Conservation (phyloP, 2,113 vertebrate genomes). For the Etia nguti region DNA sequence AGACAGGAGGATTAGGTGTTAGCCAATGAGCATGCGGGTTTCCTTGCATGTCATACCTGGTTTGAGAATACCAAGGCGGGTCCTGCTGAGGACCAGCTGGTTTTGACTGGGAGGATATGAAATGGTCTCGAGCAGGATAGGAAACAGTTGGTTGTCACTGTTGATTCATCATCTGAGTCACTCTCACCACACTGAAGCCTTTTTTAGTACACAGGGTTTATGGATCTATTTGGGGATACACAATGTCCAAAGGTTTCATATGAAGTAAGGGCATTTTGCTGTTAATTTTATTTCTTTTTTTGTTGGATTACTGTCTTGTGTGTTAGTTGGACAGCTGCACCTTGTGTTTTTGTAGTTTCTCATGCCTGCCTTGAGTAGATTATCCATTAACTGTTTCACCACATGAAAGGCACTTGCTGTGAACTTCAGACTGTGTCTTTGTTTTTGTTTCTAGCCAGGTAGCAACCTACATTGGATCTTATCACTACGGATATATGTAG, state of each 20-base stretch:
- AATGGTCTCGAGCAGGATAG: not conserved
- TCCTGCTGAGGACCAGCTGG: not conserved
- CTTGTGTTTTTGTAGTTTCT: not conserved
- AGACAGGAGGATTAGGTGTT: not conserved
- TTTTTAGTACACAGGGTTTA: not conserved
- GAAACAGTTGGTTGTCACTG: not conserved
- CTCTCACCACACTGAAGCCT: not conserved
- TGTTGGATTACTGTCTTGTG: not conserved
- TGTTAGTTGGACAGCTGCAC: not conserved
- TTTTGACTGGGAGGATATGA: not conserved
- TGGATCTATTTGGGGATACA: not conserved
- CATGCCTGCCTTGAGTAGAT: not conserved
- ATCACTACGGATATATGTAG: not conserved
- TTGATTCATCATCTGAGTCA: not conserved
- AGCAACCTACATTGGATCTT: not conserved
- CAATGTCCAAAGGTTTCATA: no score
- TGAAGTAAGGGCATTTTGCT: not conserved
- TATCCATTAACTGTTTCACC: not conserved
- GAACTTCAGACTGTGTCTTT: slow-evolving; percentile 18
- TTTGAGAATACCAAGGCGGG: not conserved
- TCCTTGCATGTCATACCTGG: not conserved
- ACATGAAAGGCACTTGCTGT: not conserved
- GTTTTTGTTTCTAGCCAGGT: not conserved
- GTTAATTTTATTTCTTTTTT: not conserved
- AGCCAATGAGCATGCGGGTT: not conserved